Conservation (phyloP, 2,113 vertebrate genomes). For the Sinosuthora webbiana region DNA sequence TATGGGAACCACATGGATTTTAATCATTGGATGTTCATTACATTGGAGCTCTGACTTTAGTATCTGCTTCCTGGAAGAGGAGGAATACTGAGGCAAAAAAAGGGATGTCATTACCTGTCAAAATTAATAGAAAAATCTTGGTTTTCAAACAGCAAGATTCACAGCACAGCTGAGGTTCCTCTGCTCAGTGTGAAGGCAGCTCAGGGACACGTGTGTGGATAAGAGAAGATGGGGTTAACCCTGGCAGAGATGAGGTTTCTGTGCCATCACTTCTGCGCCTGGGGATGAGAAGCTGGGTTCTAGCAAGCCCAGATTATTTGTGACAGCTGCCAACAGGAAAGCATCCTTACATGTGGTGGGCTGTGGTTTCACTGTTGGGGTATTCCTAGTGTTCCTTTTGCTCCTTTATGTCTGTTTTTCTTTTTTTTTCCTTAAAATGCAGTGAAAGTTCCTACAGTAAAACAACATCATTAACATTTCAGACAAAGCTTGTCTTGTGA, state of each 20-base stretch:
- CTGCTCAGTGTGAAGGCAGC: not conserved
- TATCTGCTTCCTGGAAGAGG: not conserved
- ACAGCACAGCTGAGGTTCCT: not conserved
- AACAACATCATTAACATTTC: not conserved
- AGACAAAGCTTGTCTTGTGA: not conserved
- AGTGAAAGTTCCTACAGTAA: not conserved
- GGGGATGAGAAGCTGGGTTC: not conserved
- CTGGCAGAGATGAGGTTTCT: not conserved
- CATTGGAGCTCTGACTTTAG: not conserved
- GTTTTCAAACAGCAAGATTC: not conserved
- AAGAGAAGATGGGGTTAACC: not conserved
- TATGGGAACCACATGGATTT: not conserved
- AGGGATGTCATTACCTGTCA: not conserved
- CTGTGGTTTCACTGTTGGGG: not conserved
- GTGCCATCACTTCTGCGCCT: not conserved
- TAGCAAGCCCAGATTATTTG: not conserved
- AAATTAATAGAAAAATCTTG: not conserved
- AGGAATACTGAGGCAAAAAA: not conserved
- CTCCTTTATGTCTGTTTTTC: not conserved
- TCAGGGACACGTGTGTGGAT: rapidly evolving
- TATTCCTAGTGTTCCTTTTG: not conserved
- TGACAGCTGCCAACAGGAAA: not conserved
- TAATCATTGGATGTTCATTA: not conserved
- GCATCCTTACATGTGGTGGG: not conserved
- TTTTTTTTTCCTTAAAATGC: not conserved